Evolutionary conservation across 2,113 vertebrate genomes (phyloP).

Genomic region (Plotosus lineatus): DNA sequence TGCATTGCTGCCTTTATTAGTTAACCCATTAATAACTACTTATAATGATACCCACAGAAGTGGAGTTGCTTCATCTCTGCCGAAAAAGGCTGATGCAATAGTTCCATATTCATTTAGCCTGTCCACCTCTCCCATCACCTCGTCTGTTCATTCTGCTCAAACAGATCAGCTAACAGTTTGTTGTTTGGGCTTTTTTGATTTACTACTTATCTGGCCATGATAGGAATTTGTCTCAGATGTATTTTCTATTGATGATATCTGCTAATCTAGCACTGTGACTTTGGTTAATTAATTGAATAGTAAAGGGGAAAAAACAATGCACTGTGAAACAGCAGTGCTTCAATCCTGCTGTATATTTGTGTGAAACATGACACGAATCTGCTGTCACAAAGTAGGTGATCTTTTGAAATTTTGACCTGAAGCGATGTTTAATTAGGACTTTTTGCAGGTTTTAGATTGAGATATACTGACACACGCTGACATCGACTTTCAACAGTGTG

Average conservation of each 20-base stretch:
- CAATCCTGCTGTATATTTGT: neutral
- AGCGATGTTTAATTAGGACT: conserved; percentile 52
- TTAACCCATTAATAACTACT: neutral
- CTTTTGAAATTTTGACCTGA: conserved; percentile 47
- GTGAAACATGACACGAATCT: conserved; percentile 15
- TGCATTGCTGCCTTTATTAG: neutral
- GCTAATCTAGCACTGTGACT: neutral
- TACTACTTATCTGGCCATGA: neutral
- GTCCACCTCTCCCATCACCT: neutral
- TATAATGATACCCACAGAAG: neutral
- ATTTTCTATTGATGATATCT: neutral
- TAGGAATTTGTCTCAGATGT: neutral
- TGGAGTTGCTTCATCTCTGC: neutral
- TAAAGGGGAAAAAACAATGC: neutral
- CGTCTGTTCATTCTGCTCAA: neutral
- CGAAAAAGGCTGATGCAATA: neutral
- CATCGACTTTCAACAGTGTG: conserved; percentile 37
- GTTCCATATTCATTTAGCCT: neutral
- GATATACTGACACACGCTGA: conserved; percentile 36
- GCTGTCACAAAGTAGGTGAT: conserved; percentile 37
- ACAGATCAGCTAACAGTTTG: neutral
- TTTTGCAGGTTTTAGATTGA: conserved; percentile 49
- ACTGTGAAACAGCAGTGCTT: neutral
- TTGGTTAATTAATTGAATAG: neutral
- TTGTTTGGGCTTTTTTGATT: neutral